Percentiles rank a stretch among this genome's conserved stretches.
Conservation (phyloP, 2,113 vertebrate genomes). For the Paradisaea rubra region DNA sequence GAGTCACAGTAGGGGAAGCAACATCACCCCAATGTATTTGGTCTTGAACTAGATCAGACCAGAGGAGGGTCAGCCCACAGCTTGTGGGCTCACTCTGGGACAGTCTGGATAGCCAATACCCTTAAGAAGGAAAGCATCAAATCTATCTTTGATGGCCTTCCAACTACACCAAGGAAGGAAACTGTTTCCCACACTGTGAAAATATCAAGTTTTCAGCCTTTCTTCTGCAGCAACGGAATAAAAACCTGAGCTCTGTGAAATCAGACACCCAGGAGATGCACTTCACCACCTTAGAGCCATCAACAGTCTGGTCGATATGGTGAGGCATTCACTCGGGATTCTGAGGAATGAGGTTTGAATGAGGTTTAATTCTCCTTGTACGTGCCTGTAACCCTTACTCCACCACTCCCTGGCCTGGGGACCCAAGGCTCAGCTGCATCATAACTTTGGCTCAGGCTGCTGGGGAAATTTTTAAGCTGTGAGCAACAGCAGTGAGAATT, state of each 20-base stretch:
- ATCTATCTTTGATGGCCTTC: background rate
- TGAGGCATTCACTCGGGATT: background rate
- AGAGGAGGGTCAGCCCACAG: background rate
- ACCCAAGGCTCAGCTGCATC: background rate
- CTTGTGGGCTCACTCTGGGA: background rate
- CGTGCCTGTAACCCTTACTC: accelerated
- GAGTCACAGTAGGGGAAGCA: background rate
- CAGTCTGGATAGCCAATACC: background rate
- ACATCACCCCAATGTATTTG: background rate
- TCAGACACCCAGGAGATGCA: background rate
- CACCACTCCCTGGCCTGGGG: background rate
- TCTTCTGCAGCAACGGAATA: background rate
- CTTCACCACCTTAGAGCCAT: background rate
- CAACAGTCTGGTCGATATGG: no score
- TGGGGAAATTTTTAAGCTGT: background rate
- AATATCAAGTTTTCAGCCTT: background rate
- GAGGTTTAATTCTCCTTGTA: background rate
- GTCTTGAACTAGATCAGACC: background rate
- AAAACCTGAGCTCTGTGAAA: background rate
- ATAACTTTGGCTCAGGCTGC: background rate
- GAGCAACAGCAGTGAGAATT: background rate
- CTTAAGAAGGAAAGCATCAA: background rate
- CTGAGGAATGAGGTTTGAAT: background rate
- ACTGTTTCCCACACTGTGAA: background rate
- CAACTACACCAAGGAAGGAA: background rate